These are phyloP conservation scores for Rhinogobio ventralis DNA, from an alignment of 2,797 vertebrate species.

Conservation along the genomic window DNA sequence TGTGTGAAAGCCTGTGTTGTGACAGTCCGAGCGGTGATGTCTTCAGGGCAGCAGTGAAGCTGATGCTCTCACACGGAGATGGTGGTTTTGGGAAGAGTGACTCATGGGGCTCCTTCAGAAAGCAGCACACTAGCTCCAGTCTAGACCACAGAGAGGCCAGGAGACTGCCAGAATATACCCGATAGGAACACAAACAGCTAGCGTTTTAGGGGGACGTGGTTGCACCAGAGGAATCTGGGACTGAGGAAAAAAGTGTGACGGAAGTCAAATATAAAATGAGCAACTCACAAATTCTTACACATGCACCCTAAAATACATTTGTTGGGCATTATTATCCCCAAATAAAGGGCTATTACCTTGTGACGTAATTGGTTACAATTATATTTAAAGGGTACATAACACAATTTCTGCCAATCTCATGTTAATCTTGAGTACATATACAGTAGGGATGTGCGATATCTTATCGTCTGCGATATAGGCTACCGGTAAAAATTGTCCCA, in stretches of 20 bases:
- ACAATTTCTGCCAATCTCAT: no score
- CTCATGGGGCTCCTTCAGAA: constrained; percentile 59
- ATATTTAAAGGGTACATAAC: not conserved
- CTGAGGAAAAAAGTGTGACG: constrained; percentile 1
- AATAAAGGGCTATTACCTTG: not conserved
- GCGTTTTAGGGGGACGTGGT: not conserved
- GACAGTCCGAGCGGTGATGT: constrained; percentile 25
- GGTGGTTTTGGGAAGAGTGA: constrained; percentile 59
- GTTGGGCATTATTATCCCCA: rapidly evolving
- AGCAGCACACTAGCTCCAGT: constrained; percentile 54
- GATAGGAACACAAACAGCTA: constrained; percentile 37
- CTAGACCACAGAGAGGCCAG: constrained; percentile 60
- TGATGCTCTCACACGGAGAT: constrained; percentile 49
- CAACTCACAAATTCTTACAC: constrained; percentile 33
- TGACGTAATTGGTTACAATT: not conserved
- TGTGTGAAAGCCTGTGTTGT: constrained; percentile 16
- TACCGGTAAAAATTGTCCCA: no score
- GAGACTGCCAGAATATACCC: constrained; percentile 58
- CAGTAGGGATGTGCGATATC: no score
- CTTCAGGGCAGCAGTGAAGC: constrained; percentile 36
- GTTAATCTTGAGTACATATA: no score
- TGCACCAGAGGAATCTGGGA: constrained; percentile 10
- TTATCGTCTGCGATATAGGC: no score
- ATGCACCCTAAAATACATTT: not conserved
- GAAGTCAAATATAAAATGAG: constrained; percentile 26